phyloP scores from a whole-genome alignment of 1,140 invertebrate genomes.

The Anagrus nilaparvatae region DNA sequence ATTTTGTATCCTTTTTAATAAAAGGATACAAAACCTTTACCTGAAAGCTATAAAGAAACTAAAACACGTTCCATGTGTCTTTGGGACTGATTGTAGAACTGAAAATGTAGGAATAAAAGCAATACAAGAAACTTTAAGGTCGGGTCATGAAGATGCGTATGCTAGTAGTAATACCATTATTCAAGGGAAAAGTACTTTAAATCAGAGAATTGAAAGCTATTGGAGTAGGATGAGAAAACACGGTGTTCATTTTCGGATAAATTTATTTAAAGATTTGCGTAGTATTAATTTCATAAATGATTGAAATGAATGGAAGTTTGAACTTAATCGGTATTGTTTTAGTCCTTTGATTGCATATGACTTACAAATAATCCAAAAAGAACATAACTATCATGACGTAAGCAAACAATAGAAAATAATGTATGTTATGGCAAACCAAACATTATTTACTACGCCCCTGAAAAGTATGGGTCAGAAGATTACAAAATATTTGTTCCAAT shows the following conservation, averaged over 20 bases:
- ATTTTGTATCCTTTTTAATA: no score
- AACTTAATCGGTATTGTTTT: slow-evolving; percentile 13
- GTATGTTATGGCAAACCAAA: slow-evolving; percentile 8
- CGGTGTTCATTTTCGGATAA: slow-evolving; percentile 8
- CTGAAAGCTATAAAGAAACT: no score
- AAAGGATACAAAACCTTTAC: no score
- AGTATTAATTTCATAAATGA: slow-evolving; percentile 6
- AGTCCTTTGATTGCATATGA: slow-evolving; percentile 6
- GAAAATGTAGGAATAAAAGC: no score
- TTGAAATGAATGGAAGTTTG: slow-evolving; percentile 4
- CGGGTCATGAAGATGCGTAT: neutral
- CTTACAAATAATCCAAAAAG: neutral
- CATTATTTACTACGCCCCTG: slow-evolving; percentile 9
- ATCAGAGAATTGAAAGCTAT: slow-evolving; percentile 13
- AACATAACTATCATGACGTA: slow-evolving; percentile 11
- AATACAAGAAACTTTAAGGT: no score
- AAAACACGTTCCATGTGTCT: no score
- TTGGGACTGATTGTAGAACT: no score
- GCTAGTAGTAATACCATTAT: slow-evolving; percentile 3
- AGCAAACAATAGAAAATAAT: slow-evolving; percentile 7
- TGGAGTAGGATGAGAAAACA: slow-evolving; percentile 6
- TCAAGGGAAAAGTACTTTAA: slow-evolving; percentile 10
- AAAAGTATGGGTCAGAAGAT: slow-evolving; percentile 1
- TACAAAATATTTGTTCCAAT: no score
- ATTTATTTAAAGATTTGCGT: slow-evolving; percentile 12